Evolutionary conservation across 2,888 invertebrate genomes (phyloP), one percentile per base, ranked within the genome.

Genomic region (Rotaria macrura): DNA sequence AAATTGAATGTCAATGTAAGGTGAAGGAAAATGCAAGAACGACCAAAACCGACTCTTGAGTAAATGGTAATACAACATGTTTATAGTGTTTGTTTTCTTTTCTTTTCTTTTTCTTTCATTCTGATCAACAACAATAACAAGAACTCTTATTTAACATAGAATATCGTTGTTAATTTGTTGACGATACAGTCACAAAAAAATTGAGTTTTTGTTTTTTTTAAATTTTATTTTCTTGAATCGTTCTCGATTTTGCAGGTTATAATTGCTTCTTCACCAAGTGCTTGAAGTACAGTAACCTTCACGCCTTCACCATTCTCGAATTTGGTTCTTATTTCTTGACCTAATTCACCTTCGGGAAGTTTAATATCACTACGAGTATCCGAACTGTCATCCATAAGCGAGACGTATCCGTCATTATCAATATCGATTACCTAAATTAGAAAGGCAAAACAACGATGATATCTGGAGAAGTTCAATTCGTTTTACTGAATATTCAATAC

Each of bases 351-450:
- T 87, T 97, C 97, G 87, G 97, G 97, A 89, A 96, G 92, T 93
- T 96, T 96, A 88, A 99, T 93, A 93, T 99, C 98, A 91, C 96
- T 96, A 91, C 96, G 95, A 87, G 95, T 93, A 90, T 96, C 96
- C 87, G 97, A 97, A 90, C 84, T 87, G 29, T 87, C 87, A 52
- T 85, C 55, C 79, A 87, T 49, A 29, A 87, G 40, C n/a, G 86
- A 86, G 17, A 84, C 84, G 34, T 74, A 87, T 23, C 84, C 86
- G 49, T 87, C 87, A 55, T 84, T 79, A n/a, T 85, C 49, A 7
- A 87, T 84, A 84, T 87, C 87, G 40, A 87, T 87, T 25, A 86
- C 14, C 88, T 52, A 17, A 17, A 52, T 88, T 87, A n/a, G 40
- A 57, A 40, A 12, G 0, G 6, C 49, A 43, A 83, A 29, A 9